Conservation (phyloP, 2,113 vertebrate species). For the Cyphomyrus plagiostoma region DNA sequence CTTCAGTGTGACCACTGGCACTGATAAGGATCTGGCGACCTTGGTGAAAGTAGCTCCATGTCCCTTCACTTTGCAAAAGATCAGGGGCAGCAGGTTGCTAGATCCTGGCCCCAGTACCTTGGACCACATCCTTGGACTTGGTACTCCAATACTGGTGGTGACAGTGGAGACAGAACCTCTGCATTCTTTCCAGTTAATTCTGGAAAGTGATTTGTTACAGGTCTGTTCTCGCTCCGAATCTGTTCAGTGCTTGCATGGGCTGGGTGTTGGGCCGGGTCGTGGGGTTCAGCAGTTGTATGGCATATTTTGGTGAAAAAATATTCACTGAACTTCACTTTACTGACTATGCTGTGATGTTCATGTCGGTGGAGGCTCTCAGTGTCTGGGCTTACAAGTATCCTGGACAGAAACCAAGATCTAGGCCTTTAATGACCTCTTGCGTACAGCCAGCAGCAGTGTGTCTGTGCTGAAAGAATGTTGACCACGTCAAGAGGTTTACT, state of each 20-base stretch:
- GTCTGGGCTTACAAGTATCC: background rate
- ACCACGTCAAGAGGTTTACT: background rate
- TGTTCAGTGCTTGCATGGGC: background rate
- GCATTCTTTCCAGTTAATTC: background rate
- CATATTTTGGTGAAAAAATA: background rate
- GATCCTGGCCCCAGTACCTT: background rate
- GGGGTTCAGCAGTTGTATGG: background rate
- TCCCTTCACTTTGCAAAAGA: background rate
- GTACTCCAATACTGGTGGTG: background rate
- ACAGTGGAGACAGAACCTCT: background rate
- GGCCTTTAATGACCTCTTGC: background rate
- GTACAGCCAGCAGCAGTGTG: background rate
- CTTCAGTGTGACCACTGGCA: background rate
- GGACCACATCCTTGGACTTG: background rate
- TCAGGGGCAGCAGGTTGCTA: background rate
- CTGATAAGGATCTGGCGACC: background rate
- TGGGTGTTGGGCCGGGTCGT: background rate
- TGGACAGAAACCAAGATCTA: background rate
- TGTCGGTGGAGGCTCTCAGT: background rate
- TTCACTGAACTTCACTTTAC: background rate
- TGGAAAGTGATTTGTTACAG: background rate
- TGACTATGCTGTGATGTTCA: background rate
- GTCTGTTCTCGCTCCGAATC: background rate
- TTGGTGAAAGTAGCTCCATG: background rate
- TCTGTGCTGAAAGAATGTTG: background rate